A percentile compares a stretch with the other conserved stretches of the same genome.
phyloP scores from a whole-genome alignment of 2,888 invertebrate species.

The Neoaliturus tenellus region DNA sequence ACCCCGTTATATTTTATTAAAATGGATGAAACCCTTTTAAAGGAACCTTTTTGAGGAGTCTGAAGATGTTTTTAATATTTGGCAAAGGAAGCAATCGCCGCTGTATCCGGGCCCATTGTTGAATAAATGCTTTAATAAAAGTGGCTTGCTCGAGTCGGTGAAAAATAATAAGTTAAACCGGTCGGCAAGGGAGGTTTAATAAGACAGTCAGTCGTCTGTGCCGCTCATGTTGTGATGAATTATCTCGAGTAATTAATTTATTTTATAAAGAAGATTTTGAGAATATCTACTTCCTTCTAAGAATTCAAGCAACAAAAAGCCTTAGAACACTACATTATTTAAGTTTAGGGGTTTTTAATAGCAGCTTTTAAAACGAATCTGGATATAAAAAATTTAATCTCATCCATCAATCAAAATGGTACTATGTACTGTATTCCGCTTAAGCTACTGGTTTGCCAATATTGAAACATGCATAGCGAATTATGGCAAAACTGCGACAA shows the following conservation, averaged over 20 bases:
- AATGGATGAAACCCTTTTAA: background rate
- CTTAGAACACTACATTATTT: too few species aligned
- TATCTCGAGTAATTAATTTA: constrained; percentile 28
- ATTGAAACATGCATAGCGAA: too few species aligned
- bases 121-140: constrained; percentile 45
- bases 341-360: too few species aligned
- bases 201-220: constrained; percentile 34
- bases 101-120: constrained; percentile 1
- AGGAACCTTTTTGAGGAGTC: background rate
- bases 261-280: constrained; percentile 8
- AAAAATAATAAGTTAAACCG: constrained; percentile 47
- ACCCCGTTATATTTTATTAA: background rate
- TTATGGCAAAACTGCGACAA: too few species aligned
- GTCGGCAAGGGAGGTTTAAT: constrained; percentile 40
- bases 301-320: too few species aligned
- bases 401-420: too few species aligned
- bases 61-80: constrained; percentile 21
- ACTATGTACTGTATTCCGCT: too few species aligned
- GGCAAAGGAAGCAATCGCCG: constrained; percentile 30
- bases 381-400: too few species aligned
- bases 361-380: too few species aligned
- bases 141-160: background rate
- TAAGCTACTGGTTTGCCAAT: too few species aligned
- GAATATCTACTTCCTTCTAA: background rate
- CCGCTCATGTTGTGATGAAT: constrained; percentile 7